Evolutionary conservation across 2,113 vertebrate species (phyloP).

Genomic region (Pyxicephalus adspersus): DNA sequence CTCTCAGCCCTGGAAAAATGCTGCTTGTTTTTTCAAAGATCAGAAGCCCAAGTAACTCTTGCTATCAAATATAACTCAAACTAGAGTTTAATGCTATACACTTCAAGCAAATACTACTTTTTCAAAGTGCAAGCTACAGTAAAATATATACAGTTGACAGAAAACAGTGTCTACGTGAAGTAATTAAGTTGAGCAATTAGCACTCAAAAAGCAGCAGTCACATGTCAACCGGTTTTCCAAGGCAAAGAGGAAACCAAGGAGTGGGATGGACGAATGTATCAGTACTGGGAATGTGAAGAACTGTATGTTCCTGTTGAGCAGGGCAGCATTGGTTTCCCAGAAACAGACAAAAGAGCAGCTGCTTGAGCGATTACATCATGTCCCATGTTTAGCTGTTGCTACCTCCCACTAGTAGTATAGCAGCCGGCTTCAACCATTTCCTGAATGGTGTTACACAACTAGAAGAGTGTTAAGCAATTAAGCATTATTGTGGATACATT

Average conservation of each 20-base stretch:
- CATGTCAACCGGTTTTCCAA: neutral
- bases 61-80: too few relatives aligned
- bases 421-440: neutral
- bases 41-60: too few relatives aligned
- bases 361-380: conserved; percentile 15
- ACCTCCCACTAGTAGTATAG: neutral
- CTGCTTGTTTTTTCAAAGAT: too few relatives aligned
- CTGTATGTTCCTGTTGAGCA: neutral
- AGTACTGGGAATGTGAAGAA: neutral
- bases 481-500: too few relatives aligned
- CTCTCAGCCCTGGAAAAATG: too few relatives aligned
- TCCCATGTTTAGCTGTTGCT: neutral
- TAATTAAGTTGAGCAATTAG: too few relatives aligned
- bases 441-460: neutral
- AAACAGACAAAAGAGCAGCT: conserved; percentile 41
- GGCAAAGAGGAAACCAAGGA: neutral
- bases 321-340: conserved; percentile 7
- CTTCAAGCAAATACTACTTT: too few relatives aligned
- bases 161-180: too few relatives aligned
- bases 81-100: too few relatives aligned
- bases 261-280: too few relatives aligned
- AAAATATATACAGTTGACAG: too few relatives aligned
- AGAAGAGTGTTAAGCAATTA: neutral
- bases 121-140: too few relatives aligned
- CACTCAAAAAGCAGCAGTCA: neutral